These are phyloP conservation scores for Hoplostethus mediterraneus DNA, from an alignment of 2,797 vertebrate species.

Conservation along the genomic window DNA sequence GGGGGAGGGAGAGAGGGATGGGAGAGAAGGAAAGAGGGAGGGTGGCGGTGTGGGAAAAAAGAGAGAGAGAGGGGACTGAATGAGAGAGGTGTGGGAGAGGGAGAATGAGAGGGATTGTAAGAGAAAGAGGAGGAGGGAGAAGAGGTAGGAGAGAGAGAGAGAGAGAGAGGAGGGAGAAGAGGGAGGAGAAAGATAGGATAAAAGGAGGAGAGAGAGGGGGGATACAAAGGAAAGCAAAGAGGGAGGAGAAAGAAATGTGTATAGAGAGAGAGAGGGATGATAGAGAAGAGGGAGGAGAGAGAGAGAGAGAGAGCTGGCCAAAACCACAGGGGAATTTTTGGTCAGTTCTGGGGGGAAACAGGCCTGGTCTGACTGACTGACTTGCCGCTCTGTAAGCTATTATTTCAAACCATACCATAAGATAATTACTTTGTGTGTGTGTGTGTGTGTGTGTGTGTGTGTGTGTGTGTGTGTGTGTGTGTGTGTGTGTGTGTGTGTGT, in stretches of 20 bases:
- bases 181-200: not conserved
- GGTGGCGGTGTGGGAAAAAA: slow-evolving; percentile 2
- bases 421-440: slow-evolving; percentile 44
- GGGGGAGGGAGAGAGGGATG: not conserved
- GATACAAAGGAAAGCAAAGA: not conserved
- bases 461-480: slow-evolving; percentile 15
- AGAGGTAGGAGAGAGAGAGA: slow-evolving; percentile 20
- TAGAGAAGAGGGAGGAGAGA: slow-evolving; percentile 3
- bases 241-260: not conserved
- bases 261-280: not conserved
- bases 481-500: slow-evolving; percentile 27
- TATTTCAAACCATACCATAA: slow-evolving; percentile 52
- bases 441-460: slow-evolving; percentile 40
- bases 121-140: not conserved
- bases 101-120: not conserved
- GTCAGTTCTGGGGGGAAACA: slow-evolving; percentile 62
- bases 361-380: slow-evolving; percentile 59
- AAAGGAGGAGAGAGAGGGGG: too few species aligned
- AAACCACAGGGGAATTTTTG: slow-evolving; percentile 73
- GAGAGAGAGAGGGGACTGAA: slow-evolving; percentile 4
- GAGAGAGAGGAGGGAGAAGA: slow-evolving; percentile 5
- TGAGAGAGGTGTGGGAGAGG: slow-evolving; percentile 17
- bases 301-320: slow-evolving; percentile 34
- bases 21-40: not conserved
- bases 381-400: slow-evolving; percentile 65